A percentile compares a stretch with the other conserved stretches of the same genome.
These are phyloP conservation scores for Neoniphon sammara DNA, from an alignment of 2,797 vertebrate species.

Conservation along the genomic window DNA sequence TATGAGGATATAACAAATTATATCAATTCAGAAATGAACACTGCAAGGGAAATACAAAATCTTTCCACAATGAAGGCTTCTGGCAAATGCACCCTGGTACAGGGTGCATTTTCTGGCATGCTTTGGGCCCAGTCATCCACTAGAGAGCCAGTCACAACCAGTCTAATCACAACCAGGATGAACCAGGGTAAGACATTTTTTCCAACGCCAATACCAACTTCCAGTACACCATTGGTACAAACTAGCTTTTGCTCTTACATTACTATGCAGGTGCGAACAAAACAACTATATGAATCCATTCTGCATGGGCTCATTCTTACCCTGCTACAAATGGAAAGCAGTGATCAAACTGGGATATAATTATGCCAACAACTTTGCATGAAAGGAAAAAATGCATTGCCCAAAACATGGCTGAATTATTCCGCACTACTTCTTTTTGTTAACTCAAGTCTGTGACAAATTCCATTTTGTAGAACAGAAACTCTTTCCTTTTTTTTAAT, in stretches of 20 bases:
- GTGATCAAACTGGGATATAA: background rate
- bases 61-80: slow-evolving; percentile 5
- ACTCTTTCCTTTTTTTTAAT: no score
- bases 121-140: slow-evolving; percentile 11
- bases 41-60: slow-evolving; percentile 28
- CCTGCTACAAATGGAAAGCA: no score
- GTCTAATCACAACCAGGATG: slow-evolving; percentile 26
- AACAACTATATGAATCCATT: no score
- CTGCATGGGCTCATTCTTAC: no score
- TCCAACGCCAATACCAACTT: background rate
- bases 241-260: background rate
- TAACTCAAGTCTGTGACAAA: background rate
- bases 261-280: no score
- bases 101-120: background rate
- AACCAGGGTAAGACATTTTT: slow-evolving; percentile 3
- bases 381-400: no score
- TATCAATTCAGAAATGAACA: slow-evolving; percentile 13
- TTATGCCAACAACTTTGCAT: background rate
- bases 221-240: background rate
- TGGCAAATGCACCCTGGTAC: slow-evolving; percentile 24
- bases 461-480: background rate
- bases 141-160: slow-evolving; percentile 1
- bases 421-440: no score
- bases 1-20: background rate
- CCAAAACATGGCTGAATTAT: no score